Evolutionary conservation across 1,140 invertebrate species (phyloP).

Genomic region (Diploscapter pachys): DNA sequence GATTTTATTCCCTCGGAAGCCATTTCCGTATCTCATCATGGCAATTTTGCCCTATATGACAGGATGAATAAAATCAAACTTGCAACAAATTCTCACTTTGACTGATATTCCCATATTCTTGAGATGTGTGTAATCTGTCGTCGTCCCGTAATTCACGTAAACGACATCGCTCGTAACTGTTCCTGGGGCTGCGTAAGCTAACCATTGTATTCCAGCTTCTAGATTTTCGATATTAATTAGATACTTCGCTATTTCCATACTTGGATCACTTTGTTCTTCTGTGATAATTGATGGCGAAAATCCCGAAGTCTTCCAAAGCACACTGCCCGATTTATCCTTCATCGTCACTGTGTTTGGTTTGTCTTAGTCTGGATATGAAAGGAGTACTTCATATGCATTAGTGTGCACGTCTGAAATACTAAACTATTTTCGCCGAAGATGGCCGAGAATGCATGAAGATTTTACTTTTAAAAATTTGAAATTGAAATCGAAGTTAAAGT

Average conservation of each 20-base stretch:
- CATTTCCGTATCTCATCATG: constrained; percentile 42
- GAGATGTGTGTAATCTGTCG: constrained; percentile 48
- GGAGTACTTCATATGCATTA: constrained; percentile 51
- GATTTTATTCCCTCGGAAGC: constrained; percentile 52
- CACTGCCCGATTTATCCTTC: constrained; percentile 45
- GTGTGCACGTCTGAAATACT: constrained; percentile 56
- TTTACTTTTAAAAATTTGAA: too few species aligned
- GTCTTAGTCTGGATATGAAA: constrained; percentile 51
- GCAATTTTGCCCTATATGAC: constrained; percentile 37
- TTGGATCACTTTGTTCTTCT: constrained; percentile 44
- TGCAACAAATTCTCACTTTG: constrained; percentile 31
- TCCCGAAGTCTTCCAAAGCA: constrained; percentile 45
- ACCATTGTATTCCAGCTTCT: constrained; percentile 53
- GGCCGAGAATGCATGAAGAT: too few species aligned
- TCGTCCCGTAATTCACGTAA: constrained; percentile 47
- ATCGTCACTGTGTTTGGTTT: constrained; percentile 50
- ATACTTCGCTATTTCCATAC: constrained; percentile 15
- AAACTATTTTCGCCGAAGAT: too few species aligned
- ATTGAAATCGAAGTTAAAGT: too few species aligned
- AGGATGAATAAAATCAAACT: not conserved
- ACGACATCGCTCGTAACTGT: constrained; percentile 47
- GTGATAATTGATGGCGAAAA: constrained; percentile 45
- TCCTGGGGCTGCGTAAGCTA: constrained; percentile 50
- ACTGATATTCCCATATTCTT: constrained; percentile 42
- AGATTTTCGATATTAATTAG: not conserved